These are phyloP conservation scores for Rhinatrema bivittatum DNA, from an alignment of 2,797 vertebrate genomes.

Conservation along the genomic window DNA sequence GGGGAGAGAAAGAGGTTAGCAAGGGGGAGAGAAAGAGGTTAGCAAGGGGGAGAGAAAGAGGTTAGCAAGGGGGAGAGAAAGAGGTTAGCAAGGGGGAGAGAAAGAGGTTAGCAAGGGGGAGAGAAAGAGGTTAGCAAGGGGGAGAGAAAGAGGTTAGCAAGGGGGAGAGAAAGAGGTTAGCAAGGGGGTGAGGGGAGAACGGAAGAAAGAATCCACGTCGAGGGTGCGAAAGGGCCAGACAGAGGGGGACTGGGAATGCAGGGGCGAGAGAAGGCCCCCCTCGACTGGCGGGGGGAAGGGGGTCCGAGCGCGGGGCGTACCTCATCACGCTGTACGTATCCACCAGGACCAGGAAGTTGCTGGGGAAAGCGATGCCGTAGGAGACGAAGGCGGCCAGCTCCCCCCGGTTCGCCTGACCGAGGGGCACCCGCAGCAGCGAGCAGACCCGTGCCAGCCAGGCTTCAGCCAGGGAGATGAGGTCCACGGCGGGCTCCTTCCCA, in stretches of 20 bases:
- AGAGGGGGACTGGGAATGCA: neutral
- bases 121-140: neutral
- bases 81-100: neutral
- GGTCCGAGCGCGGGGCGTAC: too few species aligned
- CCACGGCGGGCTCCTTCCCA: constrained; percentile 34
- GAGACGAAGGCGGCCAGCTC: constrained; percentile 84
- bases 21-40: neutral
- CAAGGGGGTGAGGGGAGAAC: neutral
- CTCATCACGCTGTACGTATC: constrained; percentile 82
- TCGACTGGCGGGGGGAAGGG: too few species aligned
- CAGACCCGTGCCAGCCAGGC: constrained; percentile 65
- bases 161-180: neutral
- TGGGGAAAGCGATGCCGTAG: constrained; percentile 76
- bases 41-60: neutral
- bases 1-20: neutral
- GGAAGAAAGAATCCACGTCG: neutral
- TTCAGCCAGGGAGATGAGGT: constrained; percentile 54
- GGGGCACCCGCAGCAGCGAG: constrained; percentile 48
- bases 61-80: neutral
- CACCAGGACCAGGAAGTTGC: constrained; percentile 81
- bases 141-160: neutral
- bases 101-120: neutral
- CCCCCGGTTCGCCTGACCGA: constrained; percentile 46
- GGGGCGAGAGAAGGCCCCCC: neutral
- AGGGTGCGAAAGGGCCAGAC: neutral